Evolutionary conservation across 1,140 invertebrate species (phyloP).

Genomic region (Euura saliciscinereae): DNA sequence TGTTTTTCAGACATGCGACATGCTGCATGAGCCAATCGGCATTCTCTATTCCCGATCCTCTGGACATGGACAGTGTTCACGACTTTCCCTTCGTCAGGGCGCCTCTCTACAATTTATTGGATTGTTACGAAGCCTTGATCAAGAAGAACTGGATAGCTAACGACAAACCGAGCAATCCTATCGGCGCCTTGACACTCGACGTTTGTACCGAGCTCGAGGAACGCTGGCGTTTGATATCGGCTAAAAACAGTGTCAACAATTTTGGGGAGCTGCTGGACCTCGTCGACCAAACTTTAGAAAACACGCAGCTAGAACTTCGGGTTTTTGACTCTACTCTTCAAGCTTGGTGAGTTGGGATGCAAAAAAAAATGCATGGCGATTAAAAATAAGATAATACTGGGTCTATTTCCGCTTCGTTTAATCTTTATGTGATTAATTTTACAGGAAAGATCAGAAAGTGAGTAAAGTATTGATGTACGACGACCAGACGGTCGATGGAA

Average conservation of each 20-base stretch:
- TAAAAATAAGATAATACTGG: too few relatives aligned
- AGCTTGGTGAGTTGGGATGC: conserved; percentile 35
- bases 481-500: conserved; percentile 36
- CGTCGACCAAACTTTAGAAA: conserved; percentile 24
- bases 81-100: conserved; percentile 38
- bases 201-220: conserved; percentile 11
- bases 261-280: conserved; percentile 31
- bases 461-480: conserved; percentile 37
- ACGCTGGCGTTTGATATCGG: conserved; percentile 20
- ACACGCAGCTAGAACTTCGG: conserved; percentile 31
- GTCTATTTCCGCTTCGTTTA: too few relatives aligned
- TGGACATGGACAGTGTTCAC: conserved; percentile 12
- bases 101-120: conserved; percentile 43
- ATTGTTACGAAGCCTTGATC: conserved; percentile 38
- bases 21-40: conserved; percentile 38
- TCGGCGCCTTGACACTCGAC: not conserved
- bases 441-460: conserved; percentile 38
- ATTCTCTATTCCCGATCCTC: conserved; percentile 13
- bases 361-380: too few relatives aligned
- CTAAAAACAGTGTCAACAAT: not conserved
- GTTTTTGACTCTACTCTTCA: conserved; percentile 37
- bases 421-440: conserved; percentile 18
- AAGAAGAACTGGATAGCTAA: conserved; percentile 23
- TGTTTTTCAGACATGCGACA: conserved; percentile 35
- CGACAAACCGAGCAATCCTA: not conserved